Conservation (phyloP, 2,797 vertebrate genomes). For the Ataeniobius toweri region DNA sequence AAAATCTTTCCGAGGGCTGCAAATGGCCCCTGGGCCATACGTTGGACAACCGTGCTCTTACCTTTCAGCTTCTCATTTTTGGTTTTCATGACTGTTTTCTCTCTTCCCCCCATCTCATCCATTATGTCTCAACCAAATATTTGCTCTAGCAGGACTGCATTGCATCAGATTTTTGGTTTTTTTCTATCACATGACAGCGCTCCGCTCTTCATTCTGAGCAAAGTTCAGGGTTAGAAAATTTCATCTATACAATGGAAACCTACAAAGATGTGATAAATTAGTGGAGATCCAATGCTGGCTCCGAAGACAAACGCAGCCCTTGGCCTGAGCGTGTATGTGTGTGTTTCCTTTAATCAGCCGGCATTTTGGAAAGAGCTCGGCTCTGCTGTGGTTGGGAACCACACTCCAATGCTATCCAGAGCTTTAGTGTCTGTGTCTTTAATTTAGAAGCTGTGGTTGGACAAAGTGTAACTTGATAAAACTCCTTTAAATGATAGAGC, state of each 20-base stretch:
- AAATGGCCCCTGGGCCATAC: neutral
- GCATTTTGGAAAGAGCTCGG: conserved; percentile 63
- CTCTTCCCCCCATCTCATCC: conserved; percentile 49
- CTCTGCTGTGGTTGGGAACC: conserved; percentile 64
- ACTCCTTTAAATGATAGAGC: conserved; percentile 82
- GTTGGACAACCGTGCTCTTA: neutral
- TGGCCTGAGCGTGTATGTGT: conserved; percentile 42
- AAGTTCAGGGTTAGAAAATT: conserved; percentile 17
- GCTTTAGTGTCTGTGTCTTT: conserved; percentile 74
- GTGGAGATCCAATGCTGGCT: conserved; percentile 43
- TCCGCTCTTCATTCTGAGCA: conserved; percentile 28
- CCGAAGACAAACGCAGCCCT: conserved; percentile 67
- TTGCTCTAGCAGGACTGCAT: conserved; percentile 66
- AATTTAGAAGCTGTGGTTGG: conserved; percentile 78
- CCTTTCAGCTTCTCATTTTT: conserved; percentile 35
- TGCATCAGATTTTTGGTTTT: conserved; percentile 47
- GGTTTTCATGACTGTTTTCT: conserved; percentile 39
- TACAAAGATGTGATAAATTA: conserved; percentile 60
- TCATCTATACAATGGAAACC: conserved; percentile 34
- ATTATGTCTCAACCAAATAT: conserved; percentile 66
- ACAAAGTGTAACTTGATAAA: conserved; percentile 82
- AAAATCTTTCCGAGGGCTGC: neutral
- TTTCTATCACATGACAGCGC: conserved; percentile 33
- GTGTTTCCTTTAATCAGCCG: conserved; percentile 72
- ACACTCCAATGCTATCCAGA: conserved; percentile 65